Evolutionary conservation across 2,797 vertebrate species (phyloP).

Genomic region (Rhinella marina): DNA sequence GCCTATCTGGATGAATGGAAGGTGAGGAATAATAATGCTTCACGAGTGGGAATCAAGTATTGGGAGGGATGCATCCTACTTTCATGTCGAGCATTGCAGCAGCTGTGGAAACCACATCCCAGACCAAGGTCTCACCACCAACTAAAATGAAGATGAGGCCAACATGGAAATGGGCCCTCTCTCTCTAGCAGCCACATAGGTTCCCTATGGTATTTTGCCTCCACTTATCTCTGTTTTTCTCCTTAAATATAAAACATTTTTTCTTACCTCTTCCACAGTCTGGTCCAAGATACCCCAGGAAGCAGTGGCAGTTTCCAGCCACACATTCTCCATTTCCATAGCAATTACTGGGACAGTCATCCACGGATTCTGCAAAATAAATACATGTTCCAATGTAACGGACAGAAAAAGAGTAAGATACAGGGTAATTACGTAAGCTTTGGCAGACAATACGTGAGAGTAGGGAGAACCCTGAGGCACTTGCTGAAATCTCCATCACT

Average conservation of each 20-base stretch:
- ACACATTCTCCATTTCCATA: constrained; percentile 96
- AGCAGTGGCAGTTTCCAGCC: constrained; percentile 93
- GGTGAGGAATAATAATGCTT: too few species aligned
- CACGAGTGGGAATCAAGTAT: too few species aligned
- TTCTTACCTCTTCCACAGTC: constrained; percentile 94
- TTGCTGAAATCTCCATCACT: not conserved
- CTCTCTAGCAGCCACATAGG: not conserved
- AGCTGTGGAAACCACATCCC: not conserved
- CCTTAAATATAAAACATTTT: not conserved
- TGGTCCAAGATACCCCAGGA: constrained; percentile 93
- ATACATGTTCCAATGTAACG: not conserved
- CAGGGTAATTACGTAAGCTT: not conserved
- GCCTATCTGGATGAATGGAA: too few species aligned
- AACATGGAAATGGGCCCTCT: not conserved
- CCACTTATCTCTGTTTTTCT: not conserved
- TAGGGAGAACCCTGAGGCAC: not conserved
- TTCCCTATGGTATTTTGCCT: not conserved
- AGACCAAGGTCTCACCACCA: not conserved
- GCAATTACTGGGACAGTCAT: constrained; percentile 98
- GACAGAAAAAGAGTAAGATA: not conserved
- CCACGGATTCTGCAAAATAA: constrained; percentile 85
- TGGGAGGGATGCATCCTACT: too few species aligned
- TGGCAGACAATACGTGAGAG: not conserved
- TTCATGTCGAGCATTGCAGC: too few species aligned
- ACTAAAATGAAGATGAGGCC: not conserved